Base-by-base conservation (phyloP, 2,888 invertebrate species). In the Aricia artaxerxes region DNA sequence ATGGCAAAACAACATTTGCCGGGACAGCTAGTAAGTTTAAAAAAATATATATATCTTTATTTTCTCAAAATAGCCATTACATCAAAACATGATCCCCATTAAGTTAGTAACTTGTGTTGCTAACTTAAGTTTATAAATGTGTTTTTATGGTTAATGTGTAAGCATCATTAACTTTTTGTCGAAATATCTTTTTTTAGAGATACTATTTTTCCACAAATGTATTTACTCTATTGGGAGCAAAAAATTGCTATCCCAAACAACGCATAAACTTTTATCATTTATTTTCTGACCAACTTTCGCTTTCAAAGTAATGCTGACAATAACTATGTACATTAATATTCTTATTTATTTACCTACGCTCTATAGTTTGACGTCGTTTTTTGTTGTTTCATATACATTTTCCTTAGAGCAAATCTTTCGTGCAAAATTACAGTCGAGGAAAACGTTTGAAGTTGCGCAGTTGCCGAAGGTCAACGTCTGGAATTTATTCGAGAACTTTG, bases 401-500 rank as follows among this genome's bases (percentile, higher is more conserved):
- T 69, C 16, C 35, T 69, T 16, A 35, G 35, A 13, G 35, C 13
- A 69, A 69, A 69, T 69, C 35, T 69, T 5, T 69, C 13, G 35
- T 69, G 69, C 69, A 38, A 69, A 38, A 38, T 11, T 16, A 69
- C 5, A 69, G 35, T 69, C 0, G 9, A 69, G 69, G 38, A 35
- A 64, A 69, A 69, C 13, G 31, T 76, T 53, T 76, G 35, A 53
- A 76, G 49, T 76, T 31, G 53, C 76, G 31, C 57, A 76, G 76
- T 76, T 57, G 1, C 53, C 31, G 76, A 76, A 76, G 76, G 49
- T 75, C 49, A 75, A 13, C 75, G 49, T 44, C 44, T 75, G 75
- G 35, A 76, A 76, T 76, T 76, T 76, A 76, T 76, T 76, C 13
- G 38, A 35, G 57, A 76, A 76, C 35, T 76, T 76, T 57, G 16